These are phyloP conservation scores for Pseudomyrmex gracilis DNA, from an alignment of 1,140 invertebrate species.

Conservation along the genomic window DNA sequence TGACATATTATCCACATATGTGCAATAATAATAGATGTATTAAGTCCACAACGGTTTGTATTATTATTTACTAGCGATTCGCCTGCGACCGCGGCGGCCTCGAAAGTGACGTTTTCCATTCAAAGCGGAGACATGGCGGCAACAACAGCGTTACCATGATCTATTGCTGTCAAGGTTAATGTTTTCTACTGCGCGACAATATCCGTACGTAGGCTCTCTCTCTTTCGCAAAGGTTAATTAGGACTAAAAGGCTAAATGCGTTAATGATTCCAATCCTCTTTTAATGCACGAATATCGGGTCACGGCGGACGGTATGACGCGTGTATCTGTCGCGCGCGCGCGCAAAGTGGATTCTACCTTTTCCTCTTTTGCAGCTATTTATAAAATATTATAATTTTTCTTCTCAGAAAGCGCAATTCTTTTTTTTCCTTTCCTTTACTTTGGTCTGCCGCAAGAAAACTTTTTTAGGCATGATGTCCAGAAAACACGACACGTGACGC, in stretches of 20 bases:
- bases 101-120: slow-evolving; percentile 48
- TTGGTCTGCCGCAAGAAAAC: neutral
- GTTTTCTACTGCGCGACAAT: slow-evolving; percentile 51
- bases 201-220: slow-evolving; percentile 3
- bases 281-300: slow-evolving; percentile 10
- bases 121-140: slow-evolving; percentile 13
- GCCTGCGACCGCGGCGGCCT: neutral
- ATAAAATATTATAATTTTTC: too few species aligned
- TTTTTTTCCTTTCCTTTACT: neutral
- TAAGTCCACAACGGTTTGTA: slow-evolving; percentile 10
- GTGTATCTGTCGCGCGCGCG: neutral
- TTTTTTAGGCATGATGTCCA: neutral
- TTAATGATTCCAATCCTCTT: slow-evolving; percentile 48
- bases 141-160: slow-evolving; percentile 35
- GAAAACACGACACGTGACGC: neutral
- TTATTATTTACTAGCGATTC: slow-evolving; percentile 31
- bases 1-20: neutral
- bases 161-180: slow-evolving; percentile 64
- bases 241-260: slow-evolving; percentile 38
- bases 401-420: too few species aligned
- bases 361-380: too few species aligned
- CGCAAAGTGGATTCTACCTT: neutral
- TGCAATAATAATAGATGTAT: slow-evolving; percentile 8
- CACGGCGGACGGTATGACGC: neutral
- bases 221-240: slow-evolving; percentile 42